Evolutionary conservation across 2,888 invertebrate species (phyloP), one percentile per base, ranked within the genome.

Genomic region (Cephalotes varians): DNA sequence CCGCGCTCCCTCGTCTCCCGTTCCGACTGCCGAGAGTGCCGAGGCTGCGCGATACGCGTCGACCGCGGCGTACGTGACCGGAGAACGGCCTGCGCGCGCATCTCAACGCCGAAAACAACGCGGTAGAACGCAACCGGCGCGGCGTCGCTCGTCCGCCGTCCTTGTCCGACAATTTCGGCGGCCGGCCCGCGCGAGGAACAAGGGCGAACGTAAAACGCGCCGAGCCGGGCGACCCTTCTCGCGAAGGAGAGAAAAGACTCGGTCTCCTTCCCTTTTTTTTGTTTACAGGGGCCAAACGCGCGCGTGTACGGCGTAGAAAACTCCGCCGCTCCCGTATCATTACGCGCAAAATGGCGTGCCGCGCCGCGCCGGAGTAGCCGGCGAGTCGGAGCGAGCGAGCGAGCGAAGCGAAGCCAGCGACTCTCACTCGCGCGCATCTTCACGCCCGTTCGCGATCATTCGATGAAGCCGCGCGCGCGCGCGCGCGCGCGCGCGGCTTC

Each of bases 31-130:
- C n/a, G n/a, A n/a, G n/a, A n/a, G n/a, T 21, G 12, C 31, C 44
- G 25, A n/a, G 40, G 7, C 21, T 25, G 62, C 62, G 28, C 31
- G 51, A 21, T 72, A 60, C 47, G 73, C 31, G 51, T 34, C 62
- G 62, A 7, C 18, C 51, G 37, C 37, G 80, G 83, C 85, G 31
- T 89, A 89, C 86, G 88, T 89, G 90, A 88, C 87, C 69, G 73
- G 54, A 72, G 81, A 79, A 81, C 69, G 64, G 47, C 12, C 31
- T 86, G 90, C 89, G 90, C 90, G 85, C 90, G 88, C 90, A 87
- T 79, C 82, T 37, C 64, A 9, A 60, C 60, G 76, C 69, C 72
- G 34, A 28, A 28, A 47, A 18, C 25, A 18, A 28, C 64, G 21
- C 83, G 25, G 15, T 2, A 12, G 12, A 12, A 40, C 40, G 12